These are phyloP conservation scores for Polydrusus tereticollis DNA, from an alignment of 2,888 invertebrate genomes.

Conservation along the genomic window DNA sequence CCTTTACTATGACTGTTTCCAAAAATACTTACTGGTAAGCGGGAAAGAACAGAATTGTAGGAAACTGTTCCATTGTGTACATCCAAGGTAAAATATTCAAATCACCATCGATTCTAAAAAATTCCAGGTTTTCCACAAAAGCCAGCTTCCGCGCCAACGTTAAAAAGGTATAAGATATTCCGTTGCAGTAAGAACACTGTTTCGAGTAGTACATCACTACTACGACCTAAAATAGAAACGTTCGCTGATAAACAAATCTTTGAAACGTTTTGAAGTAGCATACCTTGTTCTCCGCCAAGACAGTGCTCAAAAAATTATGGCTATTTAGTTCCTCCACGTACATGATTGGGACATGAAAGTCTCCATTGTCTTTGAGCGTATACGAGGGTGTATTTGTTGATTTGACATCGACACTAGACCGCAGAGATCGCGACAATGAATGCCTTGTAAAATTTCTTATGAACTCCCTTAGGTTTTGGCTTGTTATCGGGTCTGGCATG, in stretches of 20 bases:
- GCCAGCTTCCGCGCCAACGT: slow-evolving; percentile 75
- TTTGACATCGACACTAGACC: slow-evolving; percentile 56
- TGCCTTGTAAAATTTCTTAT: slow-evolving; percentile 70
- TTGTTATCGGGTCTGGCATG: slow-evolving; percentile 70
- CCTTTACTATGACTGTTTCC: too few relatives aligned
- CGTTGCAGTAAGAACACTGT: slow-evolving; percentile 82
- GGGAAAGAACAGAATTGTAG: slow-evolving; percentile 86
- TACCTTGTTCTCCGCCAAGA: slow-evolving; percentile 75
- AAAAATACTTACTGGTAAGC: slow-evolving; percentile 71
- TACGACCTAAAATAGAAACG: slow-evolving; percentile 80
- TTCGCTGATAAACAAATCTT: too few relatives aligned
- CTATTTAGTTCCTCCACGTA: slow-evolving; percentile 77
- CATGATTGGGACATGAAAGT: slow-evolving; percentile 58
- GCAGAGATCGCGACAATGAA: slow-evolving; percentile 59
- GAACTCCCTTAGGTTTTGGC: slow-evolving; percentile 69
- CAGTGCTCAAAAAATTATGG: slow-evolving; percentile 73
- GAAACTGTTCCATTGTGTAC: slow-evolving; percentile 83
- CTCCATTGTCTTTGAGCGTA: slow-evolving; percentile 34
- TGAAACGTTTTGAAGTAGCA: too few relatives aligned
- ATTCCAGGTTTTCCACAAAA: slow-evolving; percentile 69
- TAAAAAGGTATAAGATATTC: slow-evolving; percentile 77
- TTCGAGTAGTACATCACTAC: slow-evolving; percentile 84
- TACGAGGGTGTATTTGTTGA: slow-evolving; percentile 58
- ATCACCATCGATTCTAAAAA: slow-evolving; percentile 84
- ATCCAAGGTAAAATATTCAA: slow-evolving; percentile 91